Conservation (phyloP, 2,797 vertebrate species). For the Amblyraja radiata region DNA sequence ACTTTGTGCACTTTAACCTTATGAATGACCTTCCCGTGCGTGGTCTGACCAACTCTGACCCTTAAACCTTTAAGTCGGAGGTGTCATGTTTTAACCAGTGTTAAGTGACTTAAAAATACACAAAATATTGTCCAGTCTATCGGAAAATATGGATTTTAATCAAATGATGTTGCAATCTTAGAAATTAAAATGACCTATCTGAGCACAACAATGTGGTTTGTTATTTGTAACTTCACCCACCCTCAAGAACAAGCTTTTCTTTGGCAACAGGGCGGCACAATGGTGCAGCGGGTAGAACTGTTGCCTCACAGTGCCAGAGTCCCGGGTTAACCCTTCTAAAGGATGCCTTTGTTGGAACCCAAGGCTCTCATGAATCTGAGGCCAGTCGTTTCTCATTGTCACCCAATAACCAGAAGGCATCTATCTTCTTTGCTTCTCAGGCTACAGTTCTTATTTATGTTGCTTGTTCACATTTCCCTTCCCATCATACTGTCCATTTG, state of each 20-base stretch:
- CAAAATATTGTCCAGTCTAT: not conserved
- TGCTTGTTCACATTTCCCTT: too few relatives aligned
- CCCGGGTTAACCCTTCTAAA: too few relatives aligned
- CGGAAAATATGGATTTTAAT: not conserved
- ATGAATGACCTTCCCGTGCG: not conserved
- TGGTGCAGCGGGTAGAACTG: too few relatives aligned
- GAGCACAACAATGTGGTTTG: not conserved
- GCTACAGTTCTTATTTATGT: too few relatives aligned
- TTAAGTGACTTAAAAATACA: not conserved
- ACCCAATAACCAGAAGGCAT: too few relatives aligned
- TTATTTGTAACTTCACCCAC: not conserved
- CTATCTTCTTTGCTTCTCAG: too few relatives aligned
- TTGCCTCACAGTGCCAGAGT: too few relatives aligned
- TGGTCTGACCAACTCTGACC: not conserved
- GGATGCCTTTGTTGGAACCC: too few relatives aligned
- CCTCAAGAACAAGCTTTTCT: not conserved
- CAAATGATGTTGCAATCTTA: not conserved
- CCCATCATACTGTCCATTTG: too few relatives aligned
- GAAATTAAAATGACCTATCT: not conserved
- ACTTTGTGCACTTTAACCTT: constrained; percentile 27
- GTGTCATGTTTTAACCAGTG: not conserved
- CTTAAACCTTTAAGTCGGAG: not conserved
- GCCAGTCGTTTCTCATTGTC: too few relatives aligned
- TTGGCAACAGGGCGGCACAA: too few relatives aligned
- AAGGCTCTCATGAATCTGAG: too few relatives aligned